Base-by-base conservation (phyloP, 2,888 invertebrate species). In the Aleiodes leptofemur region DNA sequence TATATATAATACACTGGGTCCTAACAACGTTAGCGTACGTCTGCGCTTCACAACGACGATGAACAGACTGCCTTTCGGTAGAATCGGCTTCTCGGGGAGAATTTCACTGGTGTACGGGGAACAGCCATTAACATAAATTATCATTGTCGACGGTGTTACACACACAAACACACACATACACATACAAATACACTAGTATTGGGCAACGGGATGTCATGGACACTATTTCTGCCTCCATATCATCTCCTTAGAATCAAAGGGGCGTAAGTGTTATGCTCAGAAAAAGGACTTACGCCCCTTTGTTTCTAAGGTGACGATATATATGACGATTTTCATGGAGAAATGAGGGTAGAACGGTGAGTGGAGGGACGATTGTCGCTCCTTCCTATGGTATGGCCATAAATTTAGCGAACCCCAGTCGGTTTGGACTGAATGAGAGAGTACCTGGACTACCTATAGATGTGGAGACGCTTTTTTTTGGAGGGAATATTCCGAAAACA, bases 71-170 rank as follows among this genome's bases (percentile, higher is more conserved):
- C 1, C 23, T 23, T 23, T 23, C 23, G 23, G 23, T 23, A n/a
- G 79, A 79, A 81, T 81, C 79, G 81, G 76, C 23, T 80, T 78
- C 73, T 43, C 43, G 11, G 61, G 78, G 76, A 81, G 78, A 81
- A 79, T 82, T 79, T 43, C 80, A 82, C 80, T 86, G 84, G 83
- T 85, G 85, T 69, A 70, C 38, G 51, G 83, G 51, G 83, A 86
- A 85, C 85, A 83, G 85, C 87, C 88, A 89, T 90, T 89, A 89
- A 87, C 89, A 90, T 90, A 90, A 92, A 92, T 92, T 92, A 92
- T 92, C 91, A 90, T 91, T 90, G 91, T 91, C 91, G 92, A 92
- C 92, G 91, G 92, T 23, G 23, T 91, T 88, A 86, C 86, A 82
- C 86, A 85, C 86, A 23, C 79, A 76, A 1, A 23, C 23, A 23